These are phyloP conservation scores for Hystrix cristata DNA, from an alignment of 2,113 vertebrate species.

Conservation along the genomic window DNA sequence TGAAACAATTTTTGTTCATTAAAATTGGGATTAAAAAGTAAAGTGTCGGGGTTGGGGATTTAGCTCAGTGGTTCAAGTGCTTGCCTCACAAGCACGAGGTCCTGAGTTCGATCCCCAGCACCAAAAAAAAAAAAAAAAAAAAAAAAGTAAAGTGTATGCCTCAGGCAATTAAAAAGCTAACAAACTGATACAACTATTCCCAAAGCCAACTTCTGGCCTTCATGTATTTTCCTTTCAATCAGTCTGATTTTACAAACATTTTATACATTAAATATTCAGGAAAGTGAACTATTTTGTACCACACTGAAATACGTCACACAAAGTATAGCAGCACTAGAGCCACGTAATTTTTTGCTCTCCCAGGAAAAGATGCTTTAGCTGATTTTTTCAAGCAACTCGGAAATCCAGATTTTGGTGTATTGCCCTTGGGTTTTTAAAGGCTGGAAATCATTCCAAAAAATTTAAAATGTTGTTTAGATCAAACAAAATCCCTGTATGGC, in stretches of 20 bases:
- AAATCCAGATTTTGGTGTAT: not conserved
- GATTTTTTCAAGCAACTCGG: not conserved
- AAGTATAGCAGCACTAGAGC: not conserved
- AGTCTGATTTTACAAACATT: not conserved
- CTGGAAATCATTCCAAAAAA: not conserved
- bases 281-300: not conserved
- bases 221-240: not conserved
- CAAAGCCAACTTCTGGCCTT: not conserved
- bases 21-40: conserved; percentile 16
- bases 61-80: too few species aligned
- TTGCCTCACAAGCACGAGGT: too few species aligned
- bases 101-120: too few species aligned
- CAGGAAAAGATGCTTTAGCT: conserved; percentile 5
- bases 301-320: not conserved
- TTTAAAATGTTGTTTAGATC: not conserved
- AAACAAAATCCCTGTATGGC: not conserved
- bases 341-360: not conserved
- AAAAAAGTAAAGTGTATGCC: not conserved
- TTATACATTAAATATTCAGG: not conserved
- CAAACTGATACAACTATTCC: not conserved
- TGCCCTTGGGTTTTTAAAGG: not conserved
- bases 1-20: conserved; percentile 29
- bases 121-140: not conserved
- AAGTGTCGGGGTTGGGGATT: too few species aligned
- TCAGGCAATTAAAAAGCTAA: not conserved